Conservation (phyloP, 2,888 invertebrate genomes). For the Eulithis prunata region DNA sequence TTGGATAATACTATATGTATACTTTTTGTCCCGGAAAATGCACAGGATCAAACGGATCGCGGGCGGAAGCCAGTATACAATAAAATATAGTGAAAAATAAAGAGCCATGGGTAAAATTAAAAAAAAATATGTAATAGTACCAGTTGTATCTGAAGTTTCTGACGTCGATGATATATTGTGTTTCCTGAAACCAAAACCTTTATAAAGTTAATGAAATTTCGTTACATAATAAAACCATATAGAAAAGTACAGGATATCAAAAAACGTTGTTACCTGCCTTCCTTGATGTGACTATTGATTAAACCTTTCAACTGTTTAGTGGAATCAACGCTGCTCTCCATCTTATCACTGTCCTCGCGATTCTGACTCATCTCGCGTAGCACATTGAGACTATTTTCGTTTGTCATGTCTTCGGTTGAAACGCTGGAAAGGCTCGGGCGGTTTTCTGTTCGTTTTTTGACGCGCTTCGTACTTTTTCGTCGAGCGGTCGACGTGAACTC, state of each 20-base stretch:
- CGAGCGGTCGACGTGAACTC: constrained; percentile 58
- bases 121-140: constrained; percentile 38
- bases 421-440: constrained; percentile 49
- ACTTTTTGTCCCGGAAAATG: no score
- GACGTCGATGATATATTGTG: constrained; percentile 64
- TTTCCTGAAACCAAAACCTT: constrained; percentile 52
- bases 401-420: constrained; percentile 52
- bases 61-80: no score
- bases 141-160: constrained; percentile 63
- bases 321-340: constrained; percentile 68
- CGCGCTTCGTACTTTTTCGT: constrained; percentile 44
- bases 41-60: no score
- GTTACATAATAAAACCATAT: neutral
- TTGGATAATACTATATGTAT: no score
- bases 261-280: constrained; percentile 59
- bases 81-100: no score
- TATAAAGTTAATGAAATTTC: neutral
- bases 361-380: constrained; percentile 43
- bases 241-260: neutral
- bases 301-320: constrained; percentile 83
- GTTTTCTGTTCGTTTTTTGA: constrained; percentile 39
- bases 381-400: constrained; percentile 44
- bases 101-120: no score
- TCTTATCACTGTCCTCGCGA: constrained; percentile 47
- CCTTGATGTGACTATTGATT: constrained; percentile 82